Percentiles rank a stretch among this genome's conserved stretches.
phyloP scores from a whole-genome alignment of 2,888 invertebrate genomes.

The Philhelius pedissequus region DNA sequence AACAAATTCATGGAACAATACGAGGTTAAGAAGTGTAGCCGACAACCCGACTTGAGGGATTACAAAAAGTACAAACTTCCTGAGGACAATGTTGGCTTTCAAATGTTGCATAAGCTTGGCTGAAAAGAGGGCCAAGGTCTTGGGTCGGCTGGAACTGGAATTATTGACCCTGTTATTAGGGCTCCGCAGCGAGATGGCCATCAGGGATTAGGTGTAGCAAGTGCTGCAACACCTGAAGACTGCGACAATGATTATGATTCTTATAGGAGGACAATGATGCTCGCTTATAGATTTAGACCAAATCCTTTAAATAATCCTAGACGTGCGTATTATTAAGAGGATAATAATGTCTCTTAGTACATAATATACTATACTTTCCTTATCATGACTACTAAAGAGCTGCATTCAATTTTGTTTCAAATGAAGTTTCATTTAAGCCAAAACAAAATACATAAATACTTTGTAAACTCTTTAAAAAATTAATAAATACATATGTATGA shows the following conservation, averaged over 20 bases:
- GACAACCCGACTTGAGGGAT: conserved; percentile 92
- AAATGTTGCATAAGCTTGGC: conserved; percentile 97
- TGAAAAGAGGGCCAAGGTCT: conserved; percentile 97
- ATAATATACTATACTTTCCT: neutral
- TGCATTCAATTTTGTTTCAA: conserved; percentile 20
- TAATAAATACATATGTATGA: neutral
- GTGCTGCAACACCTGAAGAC: conserved; percentile 86
- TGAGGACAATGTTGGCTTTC: conserved; percentile 96
- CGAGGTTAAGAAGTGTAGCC: conserved; percentile 91
- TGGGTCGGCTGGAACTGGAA: conserved; percentile 92
- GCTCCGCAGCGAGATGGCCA: conserved; percentile 85
- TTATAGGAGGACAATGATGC: conserved; percentile 98
- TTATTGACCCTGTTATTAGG: conserved; percentile 94
- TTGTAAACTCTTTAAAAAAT: neutral
- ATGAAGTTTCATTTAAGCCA: neutral
- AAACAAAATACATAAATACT: neutral
- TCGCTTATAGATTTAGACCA: conserved; percentile 97
- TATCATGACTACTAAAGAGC: conserved; percentile 24
- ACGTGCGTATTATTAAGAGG: conserved; percentile 87
- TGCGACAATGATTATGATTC: conserved; percentile 98
- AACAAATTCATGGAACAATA: conserved; percentile 88
- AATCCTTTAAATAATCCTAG: conserved; percentile 96
- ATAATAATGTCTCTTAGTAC: neutral
- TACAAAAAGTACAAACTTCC: conserved; percentile 97
- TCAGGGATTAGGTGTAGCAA: conserved; percentile 89